Evolutionary conservation across 2,113 vertebrate genomes (phyloP).

Genomic region (Atlantisia rogersi): DNA sequence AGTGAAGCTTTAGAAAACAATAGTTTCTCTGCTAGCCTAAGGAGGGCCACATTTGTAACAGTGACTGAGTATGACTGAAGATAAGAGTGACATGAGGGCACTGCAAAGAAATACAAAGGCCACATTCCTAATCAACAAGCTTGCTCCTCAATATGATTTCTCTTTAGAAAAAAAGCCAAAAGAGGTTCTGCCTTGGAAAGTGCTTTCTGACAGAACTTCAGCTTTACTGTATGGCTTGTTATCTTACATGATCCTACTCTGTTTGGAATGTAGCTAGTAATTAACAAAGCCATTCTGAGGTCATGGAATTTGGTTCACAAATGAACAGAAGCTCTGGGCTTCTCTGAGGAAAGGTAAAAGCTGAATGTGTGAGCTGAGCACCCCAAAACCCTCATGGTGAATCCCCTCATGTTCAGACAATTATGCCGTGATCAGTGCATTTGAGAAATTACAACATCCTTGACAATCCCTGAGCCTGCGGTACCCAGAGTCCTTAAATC

Average conservation of each 20-base stretch:
- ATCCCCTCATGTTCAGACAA: not conserved
- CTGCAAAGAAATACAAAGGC: not conserved
- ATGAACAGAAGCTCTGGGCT: not conserved
- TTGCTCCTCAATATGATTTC: not conserved
- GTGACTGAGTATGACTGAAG: not conserved
- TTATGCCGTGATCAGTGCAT: not conserved
- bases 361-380: not conserved
- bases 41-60: not conserved
- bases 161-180: not conserved
- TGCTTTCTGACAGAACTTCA: not conserved
- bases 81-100: not conserved
- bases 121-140: not conserved
- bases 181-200: not conserved
- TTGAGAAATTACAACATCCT: not conserved
- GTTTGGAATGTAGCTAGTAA: not conserved
- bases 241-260: not conserved
- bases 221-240: not conserved
- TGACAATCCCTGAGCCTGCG: not conserved
- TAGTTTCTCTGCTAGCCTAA: not conserved
- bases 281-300: not conserved
- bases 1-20: not conserved
- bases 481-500: not conserved
- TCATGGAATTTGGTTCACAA: not conserved
- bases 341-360: not conserved
- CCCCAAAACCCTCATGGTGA: not conserved